A percentile compares a stretch with the other conserved stretches of the same genome.
Conservation (phyloP, 1,140 invertebrate genomes). For the Drosophila nebulosa region DNA sequence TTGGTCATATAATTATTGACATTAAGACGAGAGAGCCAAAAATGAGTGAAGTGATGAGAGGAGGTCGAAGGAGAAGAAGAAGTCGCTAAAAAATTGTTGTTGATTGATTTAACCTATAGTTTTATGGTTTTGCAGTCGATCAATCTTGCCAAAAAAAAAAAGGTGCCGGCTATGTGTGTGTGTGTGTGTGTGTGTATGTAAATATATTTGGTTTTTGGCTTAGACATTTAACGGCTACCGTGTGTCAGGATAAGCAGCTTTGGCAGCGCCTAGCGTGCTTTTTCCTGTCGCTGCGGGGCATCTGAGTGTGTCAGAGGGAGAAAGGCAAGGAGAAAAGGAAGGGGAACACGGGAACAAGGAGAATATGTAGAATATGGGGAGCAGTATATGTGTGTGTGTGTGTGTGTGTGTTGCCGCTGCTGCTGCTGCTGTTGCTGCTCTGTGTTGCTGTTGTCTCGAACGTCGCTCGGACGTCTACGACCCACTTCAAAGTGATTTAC, state of each 20-base stretch:
- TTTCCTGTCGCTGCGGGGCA: slow-evolving; percentile 66
- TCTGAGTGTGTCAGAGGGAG: slow-evolving; percentile 3
- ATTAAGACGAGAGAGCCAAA: slow-evolving; percentile 36
- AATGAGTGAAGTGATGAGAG: slow-evolving; percentile 5
- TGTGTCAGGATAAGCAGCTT: slow-evolving; percentile 67
- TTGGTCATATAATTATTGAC: slow-evolving; percentile 65
- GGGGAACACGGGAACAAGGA: neutral
- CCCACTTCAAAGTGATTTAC: slow-evolving; percentile 81
- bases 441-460: slow-evolving; percentile 56
- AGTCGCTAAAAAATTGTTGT: slow-evolving; percentile 51
- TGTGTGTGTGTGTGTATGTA: neutral
- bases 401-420: slow-evolving; percentile 18
- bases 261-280: slow-evolving; percentile 65
- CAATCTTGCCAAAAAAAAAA: slow-evolving; percentile 10
- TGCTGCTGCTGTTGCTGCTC: slow-evolving; percentile 14
- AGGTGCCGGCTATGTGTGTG: slow-evolving; percentile 2
- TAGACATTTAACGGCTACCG: slow-evolving; percentile 67
- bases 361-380: neutral
- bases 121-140: slow-evolving; percentile 24
- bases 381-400: slow-evolving; percentile 4
- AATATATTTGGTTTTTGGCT: slow-evolving; percentile 14
- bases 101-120: slow-evolving; percentile 53
- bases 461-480: slow-evolving; percentile 75
- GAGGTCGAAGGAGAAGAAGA: slow-evolving; percentile 32
- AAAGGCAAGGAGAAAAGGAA: neutral